Base-by-base conservation (phyloP, 2,113 vertebrate species). In the Cryptomyrus ogoouensis region DNA sequence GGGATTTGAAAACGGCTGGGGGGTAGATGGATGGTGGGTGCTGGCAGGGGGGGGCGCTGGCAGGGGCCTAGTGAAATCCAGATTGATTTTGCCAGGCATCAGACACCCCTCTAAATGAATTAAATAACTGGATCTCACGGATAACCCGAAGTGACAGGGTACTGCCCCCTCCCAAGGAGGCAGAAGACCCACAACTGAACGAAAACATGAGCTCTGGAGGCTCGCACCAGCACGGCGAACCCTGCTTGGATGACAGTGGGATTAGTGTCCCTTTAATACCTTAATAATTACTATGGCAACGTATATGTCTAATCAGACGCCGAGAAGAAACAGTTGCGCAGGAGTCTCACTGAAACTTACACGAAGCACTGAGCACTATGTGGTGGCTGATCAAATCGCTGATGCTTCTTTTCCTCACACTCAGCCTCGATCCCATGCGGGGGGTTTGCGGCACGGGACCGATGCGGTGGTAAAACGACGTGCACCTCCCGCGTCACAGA, bases 51-150 rank as follows among this genome's bases (percentile, higher is more conserved):
- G n/a, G 74, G 74, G 74, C 7, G 70, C n/a, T 80, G 74, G 74
- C 74, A 80, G 21, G 21, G 83, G 44, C 44, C 83, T 84, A 47
- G 83, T 39, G 83, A 84, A 84, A 84, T 84, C 83, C 83, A 84
- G 83, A 84, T 84, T 47, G 39, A 46, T 47, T 47, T 46, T 84
- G 83, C 83, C 83, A 47, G 83, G 44, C 39, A 46, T 47, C 83
- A 84, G 42, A 84, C 83, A 84, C 83, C 19, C 42, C 39, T n/a
- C 42, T 84, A 84, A 84, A 44, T 46, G 80, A 24, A 84, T 84
- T 47, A 84, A 84, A 84, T 84, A 84, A 47, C 44, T 9, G 42
- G 39, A 84, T 84, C 39, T 84, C 83, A 24, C 9, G 44, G 35
- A 44, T 84, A 84, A 46, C 83, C 83, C 24, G 39, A 84, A 9